A percentile compares a stretch with the other conserved stretches of the same genome.
phyloP scores from a whole-genome alignment of 2,888 invertebrate species.

The Patella caerulea region DNA sequence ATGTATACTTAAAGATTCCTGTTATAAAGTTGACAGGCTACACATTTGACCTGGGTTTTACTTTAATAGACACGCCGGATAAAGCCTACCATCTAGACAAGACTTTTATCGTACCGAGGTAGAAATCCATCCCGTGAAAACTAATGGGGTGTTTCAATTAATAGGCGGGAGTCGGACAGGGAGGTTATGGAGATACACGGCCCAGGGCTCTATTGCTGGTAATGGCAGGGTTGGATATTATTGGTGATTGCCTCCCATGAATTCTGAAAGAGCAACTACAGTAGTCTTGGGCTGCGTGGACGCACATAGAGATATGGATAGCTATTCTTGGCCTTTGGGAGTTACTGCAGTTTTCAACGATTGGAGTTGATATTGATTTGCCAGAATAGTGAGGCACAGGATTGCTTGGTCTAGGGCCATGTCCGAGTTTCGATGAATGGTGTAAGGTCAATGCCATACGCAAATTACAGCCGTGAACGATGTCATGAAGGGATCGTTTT shows the following conservation, averaged over 20 bases:
- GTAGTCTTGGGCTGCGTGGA: neutral
- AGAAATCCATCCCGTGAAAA: constrained; percentile 7
- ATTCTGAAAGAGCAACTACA: neutral
- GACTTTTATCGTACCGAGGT: too few species aligned
- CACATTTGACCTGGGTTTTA: too few species aligned
- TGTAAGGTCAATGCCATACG: too few species aligned
- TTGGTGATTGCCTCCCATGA: neutral
- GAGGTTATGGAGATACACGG: neutral
- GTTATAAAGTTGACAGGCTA: too few species aligned
- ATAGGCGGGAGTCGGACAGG: neutral
- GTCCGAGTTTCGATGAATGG: neutral
- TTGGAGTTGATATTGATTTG: neutral
- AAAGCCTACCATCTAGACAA: constrained; percentile 36
- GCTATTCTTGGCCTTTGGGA: neutral
- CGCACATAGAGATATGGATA: neutral
- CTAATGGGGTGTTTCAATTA: too few species aligned
- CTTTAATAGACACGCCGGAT: neutral
- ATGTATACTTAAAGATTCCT: too few species aligned
- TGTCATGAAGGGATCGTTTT: neutral
- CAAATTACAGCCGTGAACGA: too few species aligned
- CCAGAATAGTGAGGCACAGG: neutral
- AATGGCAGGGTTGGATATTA: neutral
- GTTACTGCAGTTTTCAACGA: neutral
- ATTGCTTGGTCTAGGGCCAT: neutral
- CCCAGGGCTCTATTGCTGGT: neutral